Evolutionary conservation across 2,113 vertebrate species (phyloP).

Genomic region (Colossoma macropomum): DNA sequence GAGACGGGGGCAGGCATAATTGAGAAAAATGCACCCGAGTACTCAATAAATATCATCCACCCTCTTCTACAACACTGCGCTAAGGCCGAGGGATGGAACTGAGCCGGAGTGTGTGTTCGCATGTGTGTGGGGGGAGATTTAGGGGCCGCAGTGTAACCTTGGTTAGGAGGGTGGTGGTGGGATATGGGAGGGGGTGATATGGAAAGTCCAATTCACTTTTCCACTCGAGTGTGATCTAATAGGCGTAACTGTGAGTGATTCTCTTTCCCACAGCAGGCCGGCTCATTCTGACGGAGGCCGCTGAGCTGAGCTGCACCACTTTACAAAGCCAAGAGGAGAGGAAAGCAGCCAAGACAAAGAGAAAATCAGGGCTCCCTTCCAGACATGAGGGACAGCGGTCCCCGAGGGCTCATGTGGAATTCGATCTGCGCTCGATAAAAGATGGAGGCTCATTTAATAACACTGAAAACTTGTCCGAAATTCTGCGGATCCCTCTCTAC

Average conservation of each 20-base stretch:
- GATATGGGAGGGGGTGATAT: slow-evolving; percentile 43
- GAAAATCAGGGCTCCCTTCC: neutral
- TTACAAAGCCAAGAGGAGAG: slow-evolving; percentile 19
- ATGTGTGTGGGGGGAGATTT: slow-evolving; percentile 49
- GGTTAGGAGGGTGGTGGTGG: slow-evolving; percentile 50
- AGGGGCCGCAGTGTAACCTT: neutral
- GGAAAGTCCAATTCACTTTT: slow-evolving; percentile 71
- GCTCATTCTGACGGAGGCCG: slow-evolving; percentile 55
- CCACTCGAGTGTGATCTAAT: slow-evolving; percentile 76
- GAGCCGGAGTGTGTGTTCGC: slow-evolving; percentile 52
- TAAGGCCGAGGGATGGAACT: slow-evolving; percentile 47
- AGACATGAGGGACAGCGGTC: slow-evolving; percentile 18
- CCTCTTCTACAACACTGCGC: slow-evolving; percentile 48
- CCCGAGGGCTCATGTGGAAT: neutral
- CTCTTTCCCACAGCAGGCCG: slow-evolving; percentile 72
- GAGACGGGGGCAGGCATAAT: slow-evolving; percentile 45
- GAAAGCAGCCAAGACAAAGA: slow-evolving; percentile 2
- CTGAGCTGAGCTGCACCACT: slow-evolving; percentile 2
- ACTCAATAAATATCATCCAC: slow-evolving; percentile 67
- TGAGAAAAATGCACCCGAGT: slow-evolving; percentile 49
- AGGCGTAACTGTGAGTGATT: slow-evolving; percentile 80
- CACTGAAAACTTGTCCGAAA: neutral
- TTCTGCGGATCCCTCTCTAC: neutral
- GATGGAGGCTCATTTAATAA: slow-evolving; percentile 12
- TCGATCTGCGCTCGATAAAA: neutral